Evolutionary conservation across 35 echinoderm and acorn worm species (phyloP), one percentile per base, ranked within the genome.

Genomic region (Stichopus chloronotus): DNA sequence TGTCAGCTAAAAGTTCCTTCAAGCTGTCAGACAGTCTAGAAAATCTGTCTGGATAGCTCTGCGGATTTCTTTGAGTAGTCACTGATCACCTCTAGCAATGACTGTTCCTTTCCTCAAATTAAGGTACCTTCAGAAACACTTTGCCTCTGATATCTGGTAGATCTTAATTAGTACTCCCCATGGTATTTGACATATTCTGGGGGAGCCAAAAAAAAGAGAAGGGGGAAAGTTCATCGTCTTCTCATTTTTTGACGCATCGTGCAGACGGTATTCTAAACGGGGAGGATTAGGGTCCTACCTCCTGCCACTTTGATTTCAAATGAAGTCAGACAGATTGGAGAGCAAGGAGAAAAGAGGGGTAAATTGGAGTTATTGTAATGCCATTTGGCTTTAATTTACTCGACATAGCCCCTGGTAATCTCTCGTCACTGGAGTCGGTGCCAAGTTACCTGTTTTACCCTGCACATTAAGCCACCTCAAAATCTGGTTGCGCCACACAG

Each of bases 361-460:
- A 83, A 83, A 53, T 83, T 83, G n/a, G 80, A 83, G 43, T 83
- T 56, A 83, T 83, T 83, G 80, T 83, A 83, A 83, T 55, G n/a
- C 80, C 80, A 83, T 83, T 83, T 83, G 80, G 80, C 80, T 83
- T 83, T 83, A 83, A 83, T 83, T 83, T 83, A 55, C 80, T 56
- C 55, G 80, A 52, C 25, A 14, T 83, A 83, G 80, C 80, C 80
- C 55, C 80, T 83, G 80, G 80, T 83, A 83, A 83, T 83, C 52
- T 83, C 43, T 52, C 53, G 55, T 24, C 55, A 19, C 19, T 55
- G 25, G 55, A 52, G 55, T 52, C 17, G 55, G 80, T 83, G 80
- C 80, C 52, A 83, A 83, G 80, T 83, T 83, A 83, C 80, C n/a
- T 19, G 55, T 56, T 17, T 11, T 55, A 12, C 8, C 55, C 80